Evolutionary conservation across 2,888 invertebrate genomes (phyloP).

Genomic region (Rotaria sp.): DNA sequence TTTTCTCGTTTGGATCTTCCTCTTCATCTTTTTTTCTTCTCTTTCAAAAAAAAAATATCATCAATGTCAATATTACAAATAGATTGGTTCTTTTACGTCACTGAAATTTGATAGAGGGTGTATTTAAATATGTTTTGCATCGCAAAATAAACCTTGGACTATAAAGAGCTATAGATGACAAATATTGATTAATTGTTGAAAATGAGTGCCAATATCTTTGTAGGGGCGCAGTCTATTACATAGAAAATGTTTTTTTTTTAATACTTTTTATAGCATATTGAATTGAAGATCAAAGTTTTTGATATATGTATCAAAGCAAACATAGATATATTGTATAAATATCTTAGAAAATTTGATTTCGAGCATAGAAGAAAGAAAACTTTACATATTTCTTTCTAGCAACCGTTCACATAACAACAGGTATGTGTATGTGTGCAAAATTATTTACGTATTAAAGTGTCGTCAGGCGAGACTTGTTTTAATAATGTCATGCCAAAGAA

Average conservation of each 20-base stretch:
- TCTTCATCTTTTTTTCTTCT: too few relatives aligned
- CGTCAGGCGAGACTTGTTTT: not conserved
- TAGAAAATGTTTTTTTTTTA: not conserved
- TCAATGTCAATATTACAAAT: not conserved
- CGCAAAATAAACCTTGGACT: not conserved
- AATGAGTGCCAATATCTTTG: not conserved
- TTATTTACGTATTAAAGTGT: not conserved
- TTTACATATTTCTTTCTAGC: not conserved
- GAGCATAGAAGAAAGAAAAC: not conserved
- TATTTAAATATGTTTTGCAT: not conserved
- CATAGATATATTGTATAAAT: not conserved
- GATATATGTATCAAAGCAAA: not conserved
- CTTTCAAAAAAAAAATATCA: too few relatives aligned
- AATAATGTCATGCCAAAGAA: not conserved
- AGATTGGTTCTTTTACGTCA: not conserved
- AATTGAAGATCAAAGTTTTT: not conserved
- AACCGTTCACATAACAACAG: not conserved
- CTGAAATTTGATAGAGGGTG: not conserved
- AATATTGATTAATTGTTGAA: not conserved
- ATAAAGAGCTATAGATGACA: not conserved
- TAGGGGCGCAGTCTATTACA: not conserved
- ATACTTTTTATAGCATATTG: not conserved
- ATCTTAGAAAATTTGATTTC: not conserved
- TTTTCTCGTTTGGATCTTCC: too few relatives aligned
- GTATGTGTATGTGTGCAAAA: not conserved